Conservation (phyloP, 37 sponge, comb jelly and placozoan species). For the Beroe forskalii region DNA sequence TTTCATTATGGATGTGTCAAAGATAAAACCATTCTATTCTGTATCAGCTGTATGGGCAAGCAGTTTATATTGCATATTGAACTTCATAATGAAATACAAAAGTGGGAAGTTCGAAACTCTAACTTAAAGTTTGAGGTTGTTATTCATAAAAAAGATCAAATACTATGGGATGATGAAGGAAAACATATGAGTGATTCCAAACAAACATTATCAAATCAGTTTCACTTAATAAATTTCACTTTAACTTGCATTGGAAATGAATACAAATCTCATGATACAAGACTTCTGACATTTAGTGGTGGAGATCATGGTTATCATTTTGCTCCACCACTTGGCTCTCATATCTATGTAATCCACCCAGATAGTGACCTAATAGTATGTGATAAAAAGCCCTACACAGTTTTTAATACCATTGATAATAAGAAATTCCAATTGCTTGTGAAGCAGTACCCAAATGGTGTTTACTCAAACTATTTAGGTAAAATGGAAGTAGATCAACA, state of each 20-base stretch:
- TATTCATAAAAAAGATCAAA: background rate
- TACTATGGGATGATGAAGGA: constrained; percentile 17
- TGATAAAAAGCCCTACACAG: constrained; percentile 51
- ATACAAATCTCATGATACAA: background rate
- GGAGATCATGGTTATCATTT: background rate
- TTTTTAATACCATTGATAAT: background rate
- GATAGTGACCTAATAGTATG: background rate
- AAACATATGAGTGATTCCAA: background rate
- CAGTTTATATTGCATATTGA: background rate
- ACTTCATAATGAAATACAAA: background rate
- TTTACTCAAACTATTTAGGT: background rate
- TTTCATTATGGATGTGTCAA: background rate
- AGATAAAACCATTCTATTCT: background rate
- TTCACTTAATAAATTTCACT: background rate
- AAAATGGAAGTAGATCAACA: background rate
- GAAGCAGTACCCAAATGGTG: constrained; percentile 12
- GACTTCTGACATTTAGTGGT: constrained; percentile 1
- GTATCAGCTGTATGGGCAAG: background rate
- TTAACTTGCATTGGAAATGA: background rate
- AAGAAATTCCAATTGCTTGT: constrained; percentile 11
- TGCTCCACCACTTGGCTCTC: background rate
- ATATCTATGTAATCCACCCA: constrained; percentile 22
- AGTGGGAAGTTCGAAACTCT: background rate
- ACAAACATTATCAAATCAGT: background rate
- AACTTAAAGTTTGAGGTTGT: constrained; percentile 27